Base-by-base conservation (phyloP, 2,113 vertebrate species). In the Camelus bactrianus region DNA sequence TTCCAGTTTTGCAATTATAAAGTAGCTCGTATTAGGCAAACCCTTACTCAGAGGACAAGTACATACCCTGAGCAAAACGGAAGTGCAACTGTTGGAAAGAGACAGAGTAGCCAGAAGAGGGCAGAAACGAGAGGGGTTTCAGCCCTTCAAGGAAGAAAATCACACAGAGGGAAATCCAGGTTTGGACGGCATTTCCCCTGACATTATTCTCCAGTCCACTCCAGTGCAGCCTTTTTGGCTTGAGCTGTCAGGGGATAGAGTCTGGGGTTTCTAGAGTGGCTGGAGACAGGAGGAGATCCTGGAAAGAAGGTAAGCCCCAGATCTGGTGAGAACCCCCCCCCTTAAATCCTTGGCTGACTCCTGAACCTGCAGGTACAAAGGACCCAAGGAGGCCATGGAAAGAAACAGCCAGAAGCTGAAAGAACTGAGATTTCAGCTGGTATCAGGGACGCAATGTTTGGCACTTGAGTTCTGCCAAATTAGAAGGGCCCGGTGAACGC, bases 141-240 rank as follows among this genome's bases (percentile, higher is more conserved):
- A 48, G 11, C 11, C 32, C 75, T 62, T 58, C 5, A 65, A 50
- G 65, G 58, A 32, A 12, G 67, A 67, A n/a, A 60, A 42, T 48
- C 54, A 5, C 24, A 30, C 0, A 11, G 8, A 16, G 6, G 1
- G 13, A 73, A 42, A 35, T 1, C 28, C 6, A 12, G 15, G 11
- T 22, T 14, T 3, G 0, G 2, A 20, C 0, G 19, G 20, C 7
- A 12, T 32, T 28, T 64, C 14, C 28, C 13, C 1, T 0, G 10
- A 22, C 11, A 56, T 0, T 16, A 1, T 22, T 7, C 30, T 13
- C 42, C 4, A 15, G 8, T 2, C 26, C 48, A 26, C 58, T 0
- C 6, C 35, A 17, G 8, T 1, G 3, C 5, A 30, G 19, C 11
- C 46, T n/a, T 30, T 56, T 6, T 5, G 32, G 48, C 22, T 12